These are phyloP conservation scores for Brachypteracias leptosomus DNA, from an alignment of 2,113 vertebrate species.

Conservation along the genomic window DNA sequence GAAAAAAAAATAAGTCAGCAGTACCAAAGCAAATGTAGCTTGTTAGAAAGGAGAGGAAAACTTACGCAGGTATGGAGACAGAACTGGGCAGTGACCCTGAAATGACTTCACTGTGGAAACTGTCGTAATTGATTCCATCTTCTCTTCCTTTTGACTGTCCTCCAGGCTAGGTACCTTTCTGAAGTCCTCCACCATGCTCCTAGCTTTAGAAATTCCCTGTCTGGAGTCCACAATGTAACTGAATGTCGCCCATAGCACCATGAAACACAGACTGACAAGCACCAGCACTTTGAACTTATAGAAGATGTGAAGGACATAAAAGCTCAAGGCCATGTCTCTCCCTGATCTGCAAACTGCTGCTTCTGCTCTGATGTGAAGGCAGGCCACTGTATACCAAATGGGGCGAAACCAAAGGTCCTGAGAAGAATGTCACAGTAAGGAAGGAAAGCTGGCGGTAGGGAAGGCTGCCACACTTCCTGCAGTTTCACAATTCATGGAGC, in stretches of 20 bases:
- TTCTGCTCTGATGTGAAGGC: not conserved
- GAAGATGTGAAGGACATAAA: constrained; percentile 59
- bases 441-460: not conserved
- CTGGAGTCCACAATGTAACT: constrained; percentile 69
- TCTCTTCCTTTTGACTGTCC: not conserved
- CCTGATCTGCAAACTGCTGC: not conserved
- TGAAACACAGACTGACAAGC: constrained; percentile 75
- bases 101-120: not conserved
- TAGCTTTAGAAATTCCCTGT: constrained; percentile 34
- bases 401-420: not conserved
- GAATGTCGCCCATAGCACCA: constrained; percentile 81
- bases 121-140: not conserved
- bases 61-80: constrained; percentile 75
- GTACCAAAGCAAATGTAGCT: not conserved
- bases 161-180: constrained; percentile 16
- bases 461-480: not conserved
- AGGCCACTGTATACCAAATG: not conserved
- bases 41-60: not conserved
- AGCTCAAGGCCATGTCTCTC: constrained; percentile 75
- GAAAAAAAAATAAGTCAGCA: not conserved
- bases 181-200: constrained; percentile 22
- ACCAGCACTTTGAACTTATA: constrained; percentile 79
- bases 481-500: not conserved
- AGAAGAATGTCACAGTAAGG: not conserved
- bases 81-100: constrained; percentile 15